Evolutionary conservation across 1,140 invertebrate species (phyloP), one percentile per base, ranked within the genome.

Genomic region (Delia radicum): DNA sequence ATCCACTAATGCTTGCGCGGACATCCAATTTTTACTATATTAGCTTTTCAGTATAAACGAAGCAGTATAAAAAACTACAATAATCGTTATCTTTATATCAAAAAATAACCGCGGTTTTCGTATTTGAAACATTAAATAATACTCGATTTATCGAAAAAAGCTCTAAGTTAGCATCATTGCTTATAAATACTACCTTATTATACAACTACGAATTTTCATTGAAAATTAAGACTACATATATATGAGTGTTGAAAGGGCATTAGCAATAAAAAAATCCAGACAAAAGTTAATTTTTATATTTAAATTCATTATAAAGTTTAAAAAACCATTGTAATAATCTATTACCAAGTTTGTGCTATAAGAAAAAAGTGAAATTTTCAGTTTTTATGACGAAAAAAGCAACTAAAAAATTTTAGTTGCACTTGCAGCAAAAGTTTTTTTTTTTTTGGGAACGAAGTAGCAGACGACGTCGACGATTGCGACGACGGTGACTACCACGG

Each of bases 401-500:
- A 55, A 55, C 48, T 55, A 55, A n/a, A 55, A 55, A 21, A 21
- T 21, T 55, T 55, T 18, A 10, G 29, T 69, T 69, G 65, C 72
- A 28, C 24, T 73, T 55, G 72, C 46, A 74, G 73, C 55, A 62
- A 61, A 26, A 62, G 28, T 74, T 62, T 63, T n/a, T n/a, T n/a
- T n/a, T n/a, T n/a, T n/a, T n/a, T 33, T 74, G 55, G 37, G 55
- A 69, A 69, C 65, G 65, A 69, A 69, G 65, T 33, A 31, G 65
- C 65, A 69, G 65, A 69, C 65, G 31, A 69, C 48, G 48, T 55
- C 48, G 48, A 69, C 63, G 63, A 67, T 67, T 31, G n/a, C 27
- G 29, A 67, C 65, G 65, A 69, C 48, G 48, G 48, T 55, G 48
- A 55, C 48, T 69, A 69, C 65, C 65, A 73, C 63, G n/a, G 55